These are phyloP conservation scores for Nematostella vectensis DNA, from an alignment of 92 coral and sea anemone genomes.

Conservation along the genomic window DNA sequence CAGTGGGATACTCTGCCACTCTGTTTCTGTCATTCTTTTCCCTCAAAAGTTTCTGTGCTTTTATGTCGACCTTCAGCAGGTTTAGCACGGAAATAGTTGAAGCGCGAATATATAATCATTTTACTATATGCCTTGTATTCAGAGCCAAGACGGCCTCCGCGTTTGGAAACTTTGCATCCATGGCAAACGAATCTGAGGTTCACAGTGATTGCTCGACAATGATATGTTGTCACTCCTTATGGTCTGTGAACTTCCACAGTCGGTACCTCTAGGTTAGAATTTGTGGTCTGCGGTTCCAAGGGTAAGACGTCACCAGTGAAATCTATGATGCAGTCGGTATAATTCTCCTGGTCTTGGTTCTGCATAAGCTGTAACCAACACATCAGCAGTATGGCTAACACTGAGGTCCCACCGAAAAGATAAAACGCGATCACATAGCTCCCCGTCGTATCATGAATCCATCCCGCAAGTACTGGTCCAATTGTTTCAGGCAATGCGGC, in stretches of 20 bases:
- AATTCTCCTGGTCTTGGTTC: neutral
- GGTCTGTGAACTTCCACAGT: neutral
- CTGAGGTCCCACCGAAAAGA: neutral
- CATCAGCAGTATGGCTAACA: neutral
- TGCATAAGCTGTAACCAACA: neutral
- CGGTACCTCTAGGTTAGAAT: neutral
- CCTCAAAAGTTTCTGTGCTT: too few relatives aligned
- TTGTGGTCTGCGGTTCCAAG: neutral
- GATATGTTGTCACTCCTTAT: too few relatives aligned
- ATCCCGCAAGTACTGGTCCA: conserved; percentile 91
- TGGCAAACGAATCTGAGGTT: too few relatives aligned
- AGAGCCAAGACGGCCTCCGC: too few relatives aligned
- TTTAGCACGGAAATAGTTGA: too few relatives aligned
- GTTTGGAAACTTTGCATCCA: too few relatives aligned
- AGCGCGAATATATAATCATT: too few relatives aligned
- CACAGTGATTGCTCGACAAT: too few relatives aligned
- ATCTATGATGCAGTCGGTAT: neutral
- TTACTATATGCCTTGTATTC: too few relatives aligned
- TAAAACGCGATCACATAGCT: neutral
- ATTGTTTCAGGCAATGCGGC: conserved; percentile 80
- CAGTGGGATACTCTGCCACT: too few relatives aligned
- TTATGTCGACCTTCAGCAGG: too few relatives aligned
- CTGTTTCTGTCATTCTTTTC: too few relatives aligned
- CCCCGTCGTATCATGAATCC: neutral
- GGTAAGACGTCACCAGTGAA: neutral